Evolutionary conservation across 2,888 invertebrate species (phyloP), one percentile per base, ranked within the genome.

Genomic region (Lithophane semibrunnea): DNA sequence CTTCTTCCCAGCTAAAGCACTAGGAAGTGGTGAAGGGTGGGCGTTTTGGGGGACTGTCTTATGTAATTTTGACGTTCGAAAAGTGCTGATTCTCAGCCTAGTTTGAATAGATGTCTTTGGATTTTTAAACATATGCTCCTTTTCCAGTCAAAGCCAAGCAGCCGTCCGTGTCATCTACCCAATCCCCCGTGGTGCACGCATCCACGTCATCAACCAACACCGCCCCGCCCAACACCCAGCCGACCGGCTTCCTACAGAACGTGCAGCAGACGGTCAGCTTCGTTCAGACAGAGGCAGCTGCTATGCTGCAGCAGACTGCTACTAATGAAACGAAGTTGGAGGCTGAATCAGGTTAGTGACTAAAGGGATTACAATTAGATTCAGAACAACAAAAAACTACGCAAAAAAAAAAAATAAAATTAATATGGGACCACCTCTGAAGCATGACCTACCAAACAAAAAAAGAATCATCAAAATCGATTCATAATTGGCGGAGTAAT

Each of bases 251-350:
- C 18, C 61, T 80, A 21, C 81, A 54, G 37, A 89, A 88, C 73
- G 66, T 94, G 0, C 90, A 93, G 52, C 93, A 95, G 72, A 95
- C 95, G 0, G 86, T 86, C 0, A 92, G 82, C 75, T 84, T 96
- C 13, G 80, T 95, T 2, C 92, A 94, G 71, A 73, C 94, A 0
- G 96, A 96, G 67, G 88, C 90, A 0, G 77, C 90, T 5, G 82
- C 77, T n/a, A 72, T 79, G 16, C 60, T 73, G 16, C 44, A 79
- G 2, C 60, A 79, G 2, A 60, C 72, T 0, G 54, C 66, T 0
- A 0, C 47, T 0, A 70, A 77, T 0, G 73, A 61, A 7, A 5
- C 29, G 2, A 67, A 56, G 0, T 9, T 29, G 8, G 81, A 80
- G 1, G 13, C 56, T 4, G 79, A 67, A 18, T 49, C 77, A 65